Evolutionary conservation across 2,797 vertebrate species (phyloP).

Genomic region (Paratrypauchen microcephalus): DNA sequence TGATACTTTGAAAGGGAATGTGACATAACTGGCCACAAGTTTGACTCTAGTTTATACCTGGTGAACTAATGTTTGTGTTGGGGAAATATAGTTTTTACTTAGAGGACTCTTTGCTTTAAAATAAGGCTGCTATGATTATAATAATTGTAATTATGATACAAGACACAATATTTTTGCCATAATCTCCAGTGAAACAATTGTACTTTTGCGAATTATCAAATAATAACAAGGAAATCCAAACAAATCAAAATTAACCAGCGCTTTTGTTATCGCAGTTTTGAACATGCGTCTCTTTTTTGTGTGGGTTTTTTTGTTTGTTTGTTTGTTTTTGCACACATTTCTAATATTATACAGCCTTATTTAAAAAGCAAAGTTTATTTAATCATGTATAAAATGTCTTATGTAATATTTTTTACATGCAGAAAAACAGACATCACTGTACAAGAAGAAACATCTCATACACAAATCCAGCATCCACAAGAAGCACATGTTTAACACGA

Average conservation of each 20-base stretch:
- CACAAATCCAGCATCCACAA: constrained; percentile 35
- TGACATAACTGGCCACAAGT: constrained; percentile 63
- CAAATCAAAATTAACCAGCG: neutral
- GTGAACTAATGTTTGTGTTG: constrained; percentile 9
- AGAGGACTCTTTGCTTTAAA: constrained; percentile 12
- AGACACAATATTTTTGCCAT: neutral
- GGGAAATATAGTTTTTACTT: constrained; percentile 23
- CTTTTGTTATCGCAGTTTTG: neutral
- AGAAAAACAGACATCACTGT: constrained; percentile 47
- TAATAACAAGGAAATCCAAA: neutral
- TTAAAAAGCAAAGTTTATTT: constrained; percentile 8
- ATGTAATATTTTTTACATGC: constrained; percentile 53
- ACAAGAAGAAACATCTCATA: constrained; percentile 38
- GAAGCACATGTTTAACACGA: constrained; percentile 26
- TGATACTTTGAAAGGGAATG: constrained; percentile 66
- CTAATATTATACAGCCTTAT: neutral
- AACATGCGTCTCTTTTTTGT: neutral
- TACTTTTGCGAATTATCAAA: neutral
- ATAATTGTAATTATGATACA: neutral
- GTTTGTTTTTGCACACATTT: neutral
- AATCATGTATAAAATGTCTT: constrained; percentile 30
- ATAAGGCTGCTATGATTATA: constrained; percentile 2
- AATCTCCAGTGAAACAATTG: neutral
- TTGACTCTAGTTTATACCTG: constrained; percentile 23
- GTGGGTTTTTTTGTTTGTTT: too few species aligned